Evolutionary conservation across 2,797 vertebrate species (phyloP).

Genomic region (Thaleichthys pacificus): DNA sequence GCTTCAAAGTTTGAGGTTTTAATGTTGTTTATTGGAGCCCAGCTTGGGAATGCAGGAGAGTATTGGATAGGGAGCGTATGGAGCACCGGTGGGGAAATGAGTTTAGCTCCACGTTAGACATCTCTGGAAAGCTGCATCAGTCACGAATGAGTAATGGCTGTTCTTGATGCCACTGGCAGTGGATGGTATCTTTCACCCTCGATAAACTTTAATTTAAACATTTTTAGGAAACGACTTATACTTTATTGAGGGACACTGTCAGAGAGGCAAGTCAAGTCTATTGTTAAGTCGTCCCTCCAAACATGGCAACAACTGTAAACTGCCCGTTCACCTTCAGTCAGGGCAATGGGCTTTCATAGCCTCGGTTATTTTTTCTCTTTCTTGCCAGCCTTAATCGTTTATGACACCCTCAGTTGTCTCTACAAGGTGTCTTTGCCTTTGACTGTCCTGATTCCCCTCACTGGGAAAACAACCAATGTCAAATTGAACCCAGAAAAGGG

Average conservation of each 20-base stretch:
- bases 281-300: constrained; percentile 29
- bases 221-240: constrained; percentile 36
- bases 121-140: constrained; percentile 39
- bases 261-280: constrained; percentile 21
- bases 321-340: constrained; percentile 1
- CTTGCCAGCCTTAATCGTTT: constrained; percentile 62
- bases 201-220: constrained; percentile 37
- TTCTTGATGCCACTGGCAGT: constrained; percentile 21
- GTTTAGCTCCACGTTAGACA: constrained; percentile 43
- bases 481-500: constrained; percentile 77
- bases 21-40: constrained; percentile 74
- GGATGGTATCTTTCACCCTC: constrained; percentile 31
- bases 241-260: constrained; percentile 44
- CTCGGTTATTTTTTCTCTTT: constrained; percentile 59
- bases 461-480: constrained; percentile 69
- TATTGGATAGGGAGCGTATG: constrained; percentile 23
- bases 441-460: constrained; percentile 64
- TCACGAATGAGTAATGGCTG: constrained; percentile 39
- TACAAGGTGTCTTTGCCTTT: constrained; percentile 75
- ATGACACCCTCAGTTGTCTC: constrained; percentile 63
- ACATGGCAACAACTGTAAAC: constrained; percentile 21
- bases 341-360: constrained; percentile 32
- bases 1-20: constrained; percentile 65
- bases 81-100: constrained; percentile 32
- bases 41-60: constrained; percentile 53